Percentiles rank a stretch among this genome's conserved stretches.
Conservation (phyloP, 2,113 vertebrate species). For the Lynx canadensis region DNA sequence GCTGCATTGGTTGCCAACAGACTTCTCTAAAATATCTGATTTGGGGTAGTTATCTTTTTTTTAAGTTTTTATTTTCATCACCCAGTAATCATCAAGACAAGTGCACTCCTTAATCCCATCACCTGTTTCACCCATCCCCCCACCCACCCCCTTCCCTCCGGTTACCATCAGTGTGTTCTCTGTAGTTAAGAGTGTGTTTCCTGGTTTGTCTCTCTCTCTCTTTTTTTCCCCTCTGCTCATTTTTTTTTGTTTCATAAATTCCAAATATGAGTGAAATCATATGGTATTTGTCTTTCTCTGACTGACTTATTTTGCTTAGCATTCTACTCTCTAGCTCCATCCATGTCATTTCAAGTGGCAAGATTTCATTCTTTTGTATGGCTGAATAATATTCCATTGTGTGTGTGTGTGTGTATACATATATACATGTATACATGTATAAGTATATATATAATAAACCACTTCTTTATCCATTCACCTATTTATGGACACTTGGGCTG, state of each 20-base stretch:
- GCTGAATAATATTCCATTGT: background rate
- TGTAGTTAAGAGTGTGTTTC: background rate
- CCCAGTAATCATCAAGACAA: background rate
- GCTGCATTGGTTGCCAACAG: background rate
- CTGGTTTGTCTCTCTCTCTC: background rate
- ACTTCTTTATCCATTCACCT: background rate
- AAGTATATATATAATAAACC: background rate
- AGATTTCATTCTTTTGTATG: background rate
- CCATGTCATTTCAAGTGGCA: background rate
- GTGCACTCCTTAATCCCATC: background rate
- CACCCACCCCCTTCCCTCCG: background rate
- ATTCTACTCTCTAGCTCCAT: background rate
- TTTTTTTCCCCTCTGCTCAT: background rate
- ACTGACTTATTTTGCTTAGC: background rate
- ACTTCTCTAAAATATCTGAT: background rate
- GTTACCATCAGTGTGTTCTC: background rate
- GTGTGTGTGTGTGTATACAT: no score
- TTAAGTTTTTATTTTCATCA: background rate
- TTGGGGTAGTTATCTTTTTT: background rate
- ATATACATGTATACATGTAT: no score
- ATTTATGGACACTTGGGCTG: background rate
- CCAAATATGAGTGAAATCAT: background rate
- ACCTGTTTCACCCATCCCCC: background rate
- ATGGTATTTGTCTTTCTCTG: background rate
- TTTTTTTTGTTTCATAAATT: background rate